Percentiles rank a stretch among this genome's conserved stretches.
Conservation (phyloP, 37 sponge, comb jelly and placozoan species). For the Amphimedon queenslandica region DNA sequence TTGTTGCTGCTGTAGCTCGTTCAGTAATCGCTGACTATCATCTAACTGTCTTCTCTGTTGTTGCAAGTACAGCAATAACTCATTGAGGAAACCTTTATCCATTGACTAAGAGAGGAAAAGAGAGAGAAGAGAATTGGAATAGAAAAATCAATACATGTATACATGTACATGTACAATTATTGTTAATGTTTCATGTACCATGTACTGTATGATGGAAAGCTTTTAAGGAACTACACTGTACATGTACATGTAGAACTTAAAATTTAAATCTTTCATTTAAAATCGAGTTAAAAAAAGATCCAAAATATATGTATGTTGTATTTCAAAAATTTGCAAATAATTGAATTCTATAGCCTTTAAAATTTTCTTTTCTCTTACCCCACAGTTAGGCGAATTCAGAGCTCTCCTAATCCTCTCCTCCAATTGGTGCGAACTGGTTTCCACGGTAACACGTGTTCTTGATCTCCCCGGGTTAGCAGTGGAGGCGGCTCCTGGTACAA, state of each 20-base stretch:
- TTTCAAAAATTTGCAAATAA: no score
- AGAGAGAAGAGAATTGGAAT: no score
- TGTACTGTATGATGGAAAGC: no score
- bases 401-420: constrained; percentile 41
- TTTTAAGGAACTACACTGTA: no score
- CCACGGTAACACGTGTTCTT: constrained; percentile 4
- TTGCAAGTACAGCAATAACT: constrained; percentile 56
- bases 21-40: constrained; percentile 46
- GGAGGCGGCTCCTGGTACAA: background rate
- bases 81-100: constrained; percentile 55
- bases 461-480: background rate
- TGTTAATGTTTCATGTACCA: no score
- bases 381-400: constrained; percentile 29
- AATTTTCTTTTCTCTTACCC: constrained; percentile 22
- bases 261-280: no score
- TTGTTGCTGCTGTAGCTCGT: constrained; percentile 11
- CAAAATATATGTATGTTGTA: no score
- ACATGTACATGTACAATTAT: no score
- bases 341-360: no score
- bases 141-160: no score
- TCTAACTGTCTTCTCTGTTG: constrained; percentile 68
- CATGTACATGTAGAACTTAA: no score
- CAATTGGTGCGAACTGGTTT: constrained; percentile 9
- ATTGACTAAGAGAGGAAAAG: constrained; percentile 20
- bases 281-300: no score